These are phyloP conservation scores for Microcebus murinus DNA, from an alignment of 2,113 vertebrate species.

Conservation along the genomic window DNA sequence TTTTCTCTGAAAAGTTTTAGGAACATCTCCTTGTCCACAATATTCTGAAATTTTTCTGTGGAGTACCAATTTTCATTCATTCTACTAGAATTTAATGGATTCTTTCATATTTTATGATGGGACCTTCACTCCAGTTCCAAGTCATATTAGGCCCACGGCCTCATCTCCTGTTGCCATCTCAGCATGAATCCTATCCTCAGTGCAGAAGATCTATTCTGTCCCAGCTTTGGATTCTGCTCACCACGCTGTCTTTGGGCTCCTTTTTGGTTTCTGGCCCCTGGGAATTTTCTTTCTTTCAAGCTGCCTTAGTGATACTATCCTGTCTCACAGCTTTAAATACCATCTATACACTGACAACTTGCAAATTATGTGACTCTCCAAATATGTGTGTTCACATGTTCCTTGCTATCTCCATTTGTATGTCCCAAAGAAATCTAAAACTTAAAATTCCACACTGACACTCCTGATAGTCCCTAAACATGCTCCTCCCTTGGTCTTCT, in stretches of 20 bases:
- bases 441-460: neutral
- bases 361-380: neutral
- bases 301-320: neutral
- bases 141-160: neutral
- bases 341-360: neutral
- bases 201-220: neutral
- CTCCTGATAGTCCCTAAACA: neutral
- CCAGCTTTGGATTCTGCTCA: neutral
- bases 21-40: neutral
- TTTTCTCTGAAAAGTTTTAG: neutral
- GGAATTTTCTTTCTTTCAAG: neutral
- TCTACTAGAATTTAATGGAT: neutral
- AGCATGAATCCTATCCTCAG: neutral
- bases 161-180: neutral
- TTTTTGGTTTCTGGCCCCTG: neutral
- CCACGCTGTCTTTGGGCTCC: neutral
- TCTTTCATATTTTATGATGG: neutral
- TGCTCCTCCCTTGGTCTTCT: neutral
- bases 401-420: neutral
- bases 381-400: neutral
- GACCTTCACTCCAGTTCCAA: neutral
- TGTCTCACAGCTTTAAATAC: neutral
- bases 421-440: neutral
- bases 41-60: neutral
- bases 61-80: neutral